Evolutionary conservation across 2,113 vertebrate species (phyloP), one percentile per base, ranked within the genome.

Genomic region (Cranoglanis bouderius): DNA sequence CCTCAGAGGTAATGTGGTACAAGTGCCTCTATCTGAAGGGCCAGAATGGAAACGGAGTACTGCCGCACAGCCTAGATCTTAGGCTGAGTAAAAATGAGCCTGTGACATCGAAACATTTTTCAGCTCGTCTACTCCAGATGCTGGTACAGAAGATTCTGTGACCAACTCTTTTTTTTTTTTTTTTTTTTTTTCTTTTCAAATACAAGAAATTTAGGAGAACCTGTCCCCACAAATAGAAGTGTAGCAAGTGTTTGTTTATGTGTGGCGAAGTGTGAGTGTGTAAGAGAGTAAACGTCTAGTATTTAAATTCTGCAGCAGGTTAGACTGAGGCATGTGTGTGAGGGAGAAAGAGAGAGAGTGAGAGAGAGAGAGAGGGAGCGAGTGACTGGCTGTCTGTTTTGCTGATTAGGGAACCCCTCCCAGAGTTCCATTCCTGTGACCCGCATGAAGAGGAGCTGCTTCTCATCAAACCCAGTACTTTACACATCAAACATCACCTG

Each of bases 401-500:
- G 40, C 70, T 90, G 89, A 90, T 87, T 88, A 88, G 84, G 89
- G 32, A 82, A 61, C 81, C 87, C 72, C 89, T 89, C 83, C 86
- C 87, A 84, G 86, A 90, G 89, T 86, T 89, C 75, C 63, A 91
- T 90, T 91, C 92, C 86, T 92, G 86, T 89, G 90, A 88, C 90
- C 88, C 85, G 49, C 86, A 83, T 88, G 85, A 90, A 85, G 88
- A 86, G 90, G 88, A 90, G 80, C 93, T 91, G 91, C 84, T 92
- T 92, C 91, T 90, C 88, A 90, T 92, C 92, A 93, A 55, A 82
- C 63, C 85, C 81, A 83, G 75, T 90, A 86, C 85, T 91, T 85
- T 89, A 87, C 90, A 91, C 92, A 89, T 92, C 93, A 93, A 92
- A 92, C 86, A 86, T 91, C 91, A 92, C 90, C 90, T 91, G 90